Conservation (phyloP, 2,113 vertebrate genomes). For the Columba livia region DNA sequence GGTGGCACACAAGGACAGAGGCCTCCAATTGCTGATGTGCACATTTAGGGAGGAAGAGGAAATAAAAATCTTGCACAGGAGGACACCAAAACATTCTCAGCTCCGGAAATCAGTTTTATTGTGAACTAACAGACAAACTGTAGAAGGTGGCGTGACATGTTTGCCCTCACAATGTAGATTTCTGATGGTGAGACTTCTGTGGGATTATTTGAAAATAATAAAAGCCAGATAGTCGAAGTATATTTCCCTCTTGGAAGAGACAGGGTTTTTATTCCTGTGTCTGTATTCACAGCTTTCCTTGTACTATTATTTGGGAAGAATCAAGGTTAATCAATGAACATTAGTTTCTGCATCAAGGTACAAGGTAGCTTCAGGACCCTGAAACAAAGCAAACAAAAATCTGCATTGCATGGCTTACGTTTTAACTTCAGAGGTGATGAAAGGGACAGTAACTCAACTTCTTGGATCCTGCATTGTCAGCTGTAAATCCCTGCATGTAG, state of each 20-base stretch:
- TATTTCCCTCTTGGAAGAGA: not conserved
- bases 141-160: not conserved
- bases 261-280: not conserved
- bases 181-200: not conserved
- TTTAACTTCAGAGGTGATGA: not conserved
- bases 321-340: not conserved
- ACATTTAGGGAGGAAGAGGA: not conserved
- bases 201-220: not conserved
- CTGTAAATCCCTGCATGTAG: not conserved
- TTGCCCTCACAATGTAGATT: not conserved
- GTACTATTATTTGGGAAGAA: not conserved
- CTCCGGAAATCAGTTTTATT: not conserved
- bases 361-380: not conserved
- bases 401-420: not conserved
- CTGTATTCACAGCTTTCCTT: no score
- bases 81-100: not conserved
- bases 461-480: not conserved
- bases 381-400: not conserved
- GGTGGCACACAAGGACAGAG: not conserved
- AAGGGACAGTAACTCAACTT: not conserved
- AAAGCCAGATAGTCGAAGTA: not conserved
- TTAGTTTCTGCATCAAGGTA: not conserved
- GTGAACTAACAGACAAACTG: not conserved
- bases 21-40: not conserved
- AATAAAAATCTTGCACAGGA: not conserved